phyloP scores from a whole-genome alignment of 2,888 invertebrate genomes.

The Tachystola acroxantha region DNA sequence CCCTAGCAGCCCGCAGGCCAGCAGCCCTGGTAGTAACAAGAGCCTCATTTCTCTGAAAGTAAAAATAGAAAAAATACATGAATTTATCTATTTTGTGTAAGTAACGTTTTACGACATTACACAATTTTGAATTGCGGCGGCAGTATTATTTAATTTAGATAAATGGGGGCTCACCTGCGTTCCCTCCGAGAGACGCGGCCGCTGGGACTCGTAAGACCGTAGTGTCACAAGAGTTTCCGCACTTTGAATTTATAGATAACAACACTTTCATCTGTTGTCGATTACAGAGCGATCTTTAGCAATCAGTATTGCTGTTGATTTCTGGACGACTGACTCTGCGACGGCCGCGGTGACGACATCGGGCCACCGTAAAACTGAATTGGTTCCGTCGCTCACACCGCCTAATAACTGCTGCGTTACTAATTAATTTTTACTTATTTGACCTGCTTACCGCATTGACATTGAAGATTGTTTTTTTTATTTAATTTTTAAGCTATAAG shows the following conservation, averaged over 20 bases:
- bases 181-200: conserved; percentile 36
- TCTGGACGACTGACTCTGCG: conserved; percentile 68
- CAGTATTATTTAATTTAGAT: conserved; percentile 12
- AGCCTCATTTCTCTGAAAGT: conserved; percentile 50
- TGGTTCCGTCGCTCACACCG: conserved; percentile 51
- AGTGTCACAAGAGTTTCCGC: conserved; percentile 60
- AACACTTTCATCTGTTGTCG: conserved; percentile 65
- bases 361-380: conserved; percentile 55
- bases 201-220: conserved; percentile 39
- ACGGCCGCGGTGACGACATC: conserved; percentile 59
- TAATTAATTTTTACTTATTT: conserved; percentile 23
- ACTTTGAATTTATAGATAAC: conserved; percentile 71
- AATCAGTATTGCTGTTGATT: conserved; percentile 64
- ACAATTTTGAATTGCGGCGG: neutral
- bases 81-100: neutral
- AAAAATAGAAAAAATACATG: conserved; percentile 6
- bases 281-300: conserved; percentile 69
- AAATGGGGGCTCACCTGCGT: conserved; percentile 29
- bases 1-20: conserved; percentile 42
- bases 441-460: conserved; percentile 4
- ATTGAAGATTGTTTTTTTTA: neutral
- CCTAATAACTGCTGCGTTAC: conserved; percentile 19
- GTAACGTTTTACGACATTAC: no score
- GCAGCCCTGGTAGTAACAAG: conserved; percentile 40
- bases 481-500: no score